Base-by-base conservation (phyloP, 2,797 vertebrate species). In the Amblyopsis hoosieri region DNA sequence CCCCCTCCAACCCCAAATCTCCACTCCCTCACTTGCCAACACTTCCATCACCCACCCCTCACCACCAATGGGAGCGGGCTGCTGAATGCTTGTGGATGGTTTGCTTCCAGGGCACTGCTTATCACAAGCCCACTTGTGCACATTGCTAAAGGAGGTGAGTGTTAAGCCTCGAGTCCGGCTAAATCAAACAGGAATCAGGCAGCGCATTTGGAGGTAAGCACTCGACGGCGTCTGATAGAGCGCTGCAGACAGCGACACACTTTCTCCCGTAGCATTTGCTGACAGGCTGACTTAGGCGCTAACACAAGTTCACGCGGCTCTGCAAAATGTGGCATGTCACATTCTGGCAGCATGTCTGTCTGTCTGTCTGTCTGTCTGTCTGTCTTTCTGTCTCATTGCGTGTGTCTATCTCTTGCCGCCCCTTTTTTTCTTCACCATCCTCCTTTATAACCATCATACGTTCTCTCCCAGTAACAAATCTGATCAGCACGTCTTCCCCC, bases 31-130 rank as follows among this genome's bases (percentile, higher is more conserved):
- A 89, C 85, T 79, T 81, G 71, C 61, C 54, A 61, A 59, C 17
- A 85, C 87, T 82, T 89, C 70, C 87, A 91, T 90, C 87, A 88
- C 87, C 85, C 81, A 72, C 87, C 87, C 87, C 75, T 89, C 89
- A 90, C 87, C 80, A 81, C 79, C 80, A 85, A 81, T 77, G 84
- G 87, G 72, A 85, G 76, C 81, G 80, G 82, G 67, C 76, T 37
- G 33, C 8, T 85, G 86, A 90, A 72, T 86, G 84, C 85, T 82
- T 81, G 84, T 87, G 83, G 86, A 81, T 89, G 19, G 85, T 81
- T 86, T 85, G 85, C 88, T 80, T 85, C 82, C 69, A 87, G 83
- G 86, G 85, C 86, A 89, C 84, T 83, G 88, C 86, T 90, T 89
- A 85, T 87, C 86, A 89, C 87, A 80, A 69, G 77, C 81, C 81